Percentiles rank a stretch among this genome's conserved stretches.
These are phyloP conservation scores for Ahaetulla prasina DNA, from an alignment of 2,113 vertebrate species.

Conservation along the genomic window DNA sequence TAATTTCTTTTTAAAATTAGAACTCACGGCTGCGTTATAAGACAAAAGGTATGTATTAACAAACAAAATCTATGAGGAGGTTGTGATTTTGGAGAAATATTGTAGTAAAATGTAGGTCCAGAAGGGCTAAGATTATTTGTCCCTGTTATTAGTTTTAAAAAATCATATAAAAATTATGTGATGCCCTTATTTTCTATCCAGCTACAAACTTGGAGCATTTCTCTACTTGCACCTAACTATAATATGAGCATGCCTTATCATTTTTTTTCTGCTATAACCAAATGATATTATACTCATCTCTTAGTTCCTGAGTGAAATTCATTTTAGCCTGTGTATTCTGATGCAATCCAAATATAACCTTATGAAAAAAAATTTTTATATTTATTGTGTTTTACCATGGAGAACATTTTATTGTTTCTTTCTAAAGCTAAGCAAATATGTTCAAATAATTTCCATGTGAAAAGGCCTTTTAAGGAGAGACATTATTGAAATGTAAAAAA, in stretches of 20 bases:
- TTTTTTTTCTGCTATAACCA: not conserved
- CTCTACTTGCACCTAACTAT: not conserved
- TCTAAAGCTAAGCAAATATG: not conserved
- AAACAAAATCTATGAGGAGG: not conserved
- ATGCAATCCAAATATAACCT: not conserved
- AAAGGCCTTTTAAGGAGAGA: not conserved
- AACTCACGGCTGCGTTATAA: slow-evolving; percentile 34
- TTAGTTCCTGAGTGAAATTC: not conserved
- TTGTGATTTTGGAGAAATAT: not conserved
- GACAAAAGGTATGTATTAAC: slow-evolving; percentile 27
- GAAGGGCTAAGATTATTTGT: not conserved
- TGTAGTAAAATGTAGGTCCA: not conserved
- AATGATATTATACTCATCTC: not conserved
- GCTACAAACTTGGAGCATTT: not conserved
- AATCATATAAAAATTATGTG: not conserved
- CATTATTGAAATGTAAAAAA: not conserved
- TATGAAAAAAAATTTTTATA: not conserved
- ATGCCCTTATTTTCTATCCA: not conserved
- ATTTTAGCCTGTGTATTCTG: not conserved
- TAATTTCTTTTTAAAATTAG: slow-evolving; percentile 17
- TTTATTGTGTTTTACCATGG: not conserved
- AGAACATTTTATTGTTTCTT: not conserved
- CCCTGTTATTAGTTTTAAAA: not conserved
- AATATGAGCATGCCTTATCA: not conserved
- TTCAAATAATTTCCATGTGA: not conserved